Evolutionary conservation across 23 tunicate species (phyloP).

Genomic region (Pegea sp.): DNA sequence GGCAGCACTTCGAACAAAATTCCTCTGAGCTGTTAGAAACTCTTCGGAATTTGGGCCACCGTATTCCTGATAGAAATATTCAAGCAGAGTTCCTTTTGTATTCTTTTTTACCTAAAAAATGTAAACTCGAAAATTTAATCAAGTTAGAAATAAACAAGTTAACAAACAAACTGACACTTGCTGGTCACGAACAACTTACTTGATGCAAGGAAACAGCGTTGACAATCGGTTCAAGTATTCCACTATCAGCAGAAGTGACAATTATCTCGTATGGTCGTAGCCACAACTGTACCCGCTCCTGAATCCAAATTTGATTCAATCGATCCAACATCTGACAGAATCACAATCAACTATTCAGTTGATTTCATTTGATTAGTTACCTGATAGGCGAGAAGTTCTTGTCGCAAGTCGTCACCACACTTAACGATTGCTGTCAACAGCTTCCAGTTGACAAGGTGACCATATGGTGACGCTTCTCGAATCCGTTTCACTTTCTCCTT

Average conservation of each 20-base stretch:
- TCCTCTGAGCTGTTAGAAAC: conserved; percentile 75
- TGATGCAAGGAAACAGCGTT: conserved; percentile 91
- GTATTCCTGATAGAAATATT: conserved; percentile 86
- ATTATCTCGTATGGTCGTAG: conserved; percentile 90
- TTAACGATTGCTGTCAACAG: conserved; percentile 79
- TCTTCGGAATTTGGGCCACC: conserved; percentile 95
- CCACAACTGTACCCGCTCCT: conserved; percentile 86
- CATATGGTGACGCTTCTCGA: conserved; percentile 90
- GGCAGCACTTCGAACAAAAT: conserved; percentile 87
- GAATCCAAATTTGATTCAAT: conserved; percentile 55
- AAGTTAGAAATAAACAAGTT: background rate
- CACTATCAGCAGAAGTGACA: conserved; percentile 88
- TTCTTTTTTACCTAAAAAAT: conserved; percentile 59
- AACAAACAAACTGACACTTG: background rate
- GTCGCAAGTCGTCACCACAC: conserved; percentile 96
- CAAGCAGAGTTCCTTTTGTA: conserved; percentile 63
- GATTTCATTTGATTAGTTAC: conserved; percentile 8
- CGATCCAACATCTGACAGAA: conserved; percentile 34
- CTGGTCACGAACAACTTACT: conserved; percentile 8
- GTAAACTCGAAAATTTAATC: background rate
- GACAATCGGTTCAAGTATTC: conserved; percentile 91
- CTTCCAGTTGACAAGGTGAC: conserved; percentile 91
- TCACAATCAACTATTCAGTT: background rate
- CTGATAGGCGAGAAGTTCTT: conserved; percentile 95
- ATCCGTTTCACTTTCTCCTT: conserved; percentile 52